Percentiles rank a stretch among this genome's conserved stretches.
Evolutionary conservation across 2,888 invertebrate genomes (phyloP).

Genomic region (Cephonodes hylas): DNA sequence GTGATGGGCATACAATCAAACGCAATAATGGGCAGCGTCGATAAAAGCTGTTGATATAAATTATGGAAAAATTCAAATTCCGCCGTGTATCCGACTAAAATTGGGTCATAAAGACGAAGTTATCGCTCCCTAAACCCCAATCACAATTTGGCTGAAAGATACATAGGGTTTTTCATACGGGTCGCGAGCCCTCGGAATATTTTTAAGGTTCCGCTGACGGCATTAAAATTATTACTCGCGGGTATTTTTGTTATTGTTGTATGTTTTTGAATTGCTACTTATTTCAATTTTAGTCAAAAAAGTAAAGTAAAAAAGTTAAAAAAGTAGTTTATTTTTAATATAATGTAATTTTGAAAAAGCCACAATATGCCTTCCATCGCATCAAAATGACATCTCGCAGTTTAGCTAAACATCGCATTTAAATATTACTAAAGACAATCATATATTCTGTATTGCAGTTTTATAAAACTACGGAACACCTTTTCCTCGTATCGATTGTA

Average conservation of each 20-base stretch:
- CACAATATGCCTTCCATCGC: no score
- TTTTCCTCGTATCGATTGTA: slow-evolving; percentile 13
- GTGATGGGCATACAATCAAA: not conserved
- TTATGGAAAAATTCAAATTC: slow-evolving; percentile 63
- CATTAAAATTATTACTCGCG: not conserved
- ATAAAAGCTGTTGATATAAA: slow-evolving; percentile 30
- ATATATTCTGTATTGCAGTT: no score
- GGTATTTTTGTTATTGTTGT: not conserved
- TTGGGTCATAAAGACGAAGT: slow-evolving; percentile 72
- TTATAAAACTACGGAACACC: not conserved
- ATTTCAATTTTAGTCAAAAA: not conserved
- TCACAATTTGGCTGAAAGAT: slow-evolving; percentile 68
- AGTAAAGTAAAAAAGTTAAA: no score
- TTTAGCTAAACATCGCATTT: no score
- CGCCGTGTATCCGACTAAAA: slow-evolving; percentile 73
- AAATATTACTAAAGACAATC: no score
- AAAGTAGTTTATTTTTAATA: no score
- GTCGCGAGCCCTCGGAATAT: slow-evolving; percentile 2
- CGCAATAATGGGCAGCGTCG: slow-evolving; percentile 12
- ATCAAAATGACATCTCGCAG: no score
- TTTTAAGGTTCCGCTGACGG: slow-evolving; percentile 9
- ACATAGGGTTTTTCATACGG: slow-evolving; percentile 61
- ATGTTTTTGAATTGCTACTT: not conserved
- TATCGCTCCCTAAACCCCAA: slow-evolving; percentile 73
- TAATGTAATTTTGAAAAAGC: no score